phyloP scores from a whole-genome alignment of 2,797 vertebrate species.

The Arnoldichthys spilopterus region DNA sequence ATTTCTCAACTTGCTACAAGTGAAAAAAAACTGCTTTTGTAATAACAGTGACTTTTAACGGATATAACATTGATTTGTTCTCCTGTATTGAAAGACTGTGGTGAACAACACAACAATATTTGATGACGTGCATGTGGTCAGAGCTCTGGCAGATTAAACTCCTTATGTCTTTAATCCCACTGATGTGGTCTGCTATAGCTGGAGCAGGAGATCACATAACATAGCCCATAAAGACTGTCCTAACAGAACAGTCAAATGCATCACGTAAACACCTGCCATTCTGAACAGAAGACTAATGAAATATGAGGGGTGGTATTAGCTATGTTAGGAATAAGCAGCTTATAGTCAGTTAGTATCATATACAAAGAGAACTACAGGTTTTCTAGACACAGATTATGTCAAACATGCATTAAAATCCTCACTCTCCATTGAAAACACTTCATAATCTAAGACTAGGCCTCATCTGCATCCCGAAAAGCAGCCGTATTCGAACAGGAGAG shows the following conservation, averaged over 20 bases:
- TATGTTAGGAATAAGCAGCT: conserved; percentile 15
- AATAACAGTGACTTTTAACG: not conserved
- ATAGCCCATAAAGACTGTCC: conserved; percentile 1
- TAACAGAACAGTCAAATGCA: not conserved
- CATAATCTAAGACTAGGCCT: conserved; percentile 19
- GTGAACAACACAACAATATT: not conserved
- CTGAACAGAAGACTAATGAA: not conserved
- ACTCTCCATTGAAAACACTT: not conserved
- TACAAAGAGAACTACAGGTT: not conserved
- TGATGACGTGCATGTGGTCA: conserved; percentile 28
- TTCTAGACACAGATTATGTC: not conserved
- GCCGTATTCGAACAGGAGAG: not conserved
- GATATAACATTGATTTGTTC: not conserved
- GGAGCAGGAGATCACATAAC: not conserved
- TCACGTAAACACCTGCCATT: not conserved
- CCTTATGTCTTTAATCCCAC: conserved; percentile 68
- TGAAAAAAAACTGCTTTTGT: too few species aligned
- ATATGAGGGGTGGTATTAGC: conserved; percentile 7
- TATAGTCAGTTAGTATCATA: not conserved
- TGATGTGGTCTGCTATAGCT: conserved; percentile 44
- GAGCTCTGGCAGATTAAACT: conserved; percentile 55
- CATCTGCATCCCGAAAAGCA: conserved; percentile 46
- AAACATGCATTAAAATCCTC: not conserved
- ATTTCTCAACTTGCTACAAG: too few species aligned
- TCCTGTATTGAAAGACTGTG: not conserved